phyloP scores from a whole-genome alignment of 2,888 invertebrate species.

The Drosophila suboccidentalis region DNA sequence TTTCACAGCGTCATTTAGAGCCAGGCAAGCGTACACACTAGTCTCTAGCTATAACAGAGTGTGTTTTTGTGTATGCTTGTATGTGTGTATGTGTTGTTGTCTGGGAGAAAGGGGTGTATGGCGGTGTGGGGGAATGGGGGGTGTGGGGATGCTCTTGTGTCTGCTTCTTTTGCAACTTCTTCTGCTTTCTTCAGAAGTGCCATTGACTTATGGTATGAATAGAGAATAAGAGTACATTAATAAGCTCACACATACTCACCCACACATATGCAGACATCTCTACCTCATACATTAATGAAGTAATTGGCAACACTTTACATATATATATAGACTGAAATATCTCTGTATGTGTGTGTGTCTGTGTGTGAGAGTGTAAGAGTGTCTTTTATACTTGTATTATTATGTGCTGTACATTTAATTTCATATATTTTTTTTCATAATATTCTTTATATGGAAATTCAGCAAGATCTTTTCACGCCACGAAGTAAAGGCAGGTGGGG shows the following conservation, averaged over 20 bases:
- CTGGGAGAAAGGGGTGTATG: constrained; percentile 8
- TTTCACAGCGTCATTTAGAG: constrained; percentile 18
- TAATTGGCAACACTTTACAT: constrained; percentile 81
- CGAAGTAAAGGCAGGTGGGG: constrained; percentile 21
- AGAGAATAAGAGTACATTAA: constrained; percentile 71
- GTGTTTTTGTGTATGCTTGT: no score
- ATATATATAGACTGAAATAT: constrained; percentile 63
- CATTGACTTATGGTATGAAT: constrained; percentile 71
- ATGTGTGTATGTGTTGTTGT: constrained; percentile 6
- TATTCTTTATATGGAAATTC: constrained; percentile 40
- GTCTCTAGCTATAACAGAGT: constrained; percentile 15
- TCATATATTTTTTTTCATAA: constrained; percentile 16
- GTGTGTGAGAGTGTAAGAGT: constrained; percentile 22
- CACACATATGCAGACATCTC: constrained; percentile 82
- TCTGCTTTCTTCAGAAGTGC: constrained; percentile 65
- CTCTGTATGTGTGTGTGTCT: constrained; percentile 46
- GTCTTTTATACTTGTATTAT: constrained; percentile 43
- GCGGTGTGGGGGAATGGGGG: constrained; percentile 6
- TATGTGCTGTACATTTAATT: constrained; percentile 54
- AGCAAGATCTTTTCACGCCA: constrained; percentile 79
- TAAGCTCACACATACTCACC: constrained; percentile 82
- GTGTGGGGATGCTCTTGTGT: constrained; percentile 34
- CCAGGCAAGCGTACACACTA: constrained; percentile 61
- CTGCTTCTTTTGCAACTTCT: constrained; percentile 74
- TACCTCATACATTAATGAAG: constrained; percentile 81